Percentiles rank a stretch among this genome's conserved stretches.
These are phyloP conservation scores for Varanus komodoensis DNA, from an alignment of 2,113 vertebrate genomes.

Conservation along the genomic window DNA sequence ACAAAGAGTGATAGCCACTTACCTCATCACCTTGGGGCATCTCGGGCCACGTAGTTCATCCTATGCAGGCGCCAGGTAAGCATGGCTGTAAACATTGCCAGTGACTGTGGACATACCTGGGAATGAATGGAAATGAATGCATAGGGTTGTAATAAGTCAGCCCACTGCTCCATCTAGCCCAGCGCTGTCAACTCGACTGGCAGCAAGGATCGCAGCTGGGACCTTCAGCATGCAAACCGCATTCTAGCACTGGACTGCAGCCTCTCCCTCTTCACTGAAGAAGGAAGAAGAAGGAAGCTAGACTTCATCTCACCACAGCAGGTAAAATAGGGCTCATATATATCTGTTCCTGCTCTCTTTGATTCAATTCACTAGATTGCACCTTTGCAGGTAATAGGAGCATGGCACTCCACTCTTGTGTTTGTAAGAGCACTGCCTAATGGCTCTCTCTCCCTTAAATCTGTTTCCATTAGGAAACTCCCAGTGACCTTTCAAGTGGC, in stretches of 20 bases:
- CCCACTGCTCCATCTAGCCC: too few species aligned
- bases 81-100: not conserved
- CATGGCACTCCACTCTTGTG: not conserved
- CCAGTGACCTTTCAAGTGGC: constrained; percentile 14
- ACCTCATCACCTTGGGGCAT: not conserved
- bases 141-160: too few species aligned
- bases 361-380: not conserved
- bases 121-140: not conserved
- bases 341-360: constrained; percentile 8
- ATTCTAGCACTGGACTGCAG: too few species aligned
- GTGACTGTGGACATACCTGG: not conserved
- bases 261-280: too few species aligned
- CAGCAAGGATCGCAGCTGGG: too few species aligned
- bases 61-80: not conserved
- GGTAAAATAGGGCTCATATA: not conserved
- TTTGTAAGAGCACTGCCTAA: not conserved
- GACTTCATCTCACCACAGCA: not conserved
- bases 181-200: too few species aligned
- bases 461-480: constrained; percentile 22
- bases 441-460: not conserved
- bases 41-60: not conserved
- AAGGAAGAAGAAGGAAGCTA: not conserved
- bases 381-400: not conserved
- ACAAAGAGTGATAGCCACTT: not conserved
- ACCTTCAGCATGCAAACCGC: too few species aligned